Base-by-base conservation (phyloP, 2,113 vertebrate species). In the Orientallactaga bullata region DNA sequence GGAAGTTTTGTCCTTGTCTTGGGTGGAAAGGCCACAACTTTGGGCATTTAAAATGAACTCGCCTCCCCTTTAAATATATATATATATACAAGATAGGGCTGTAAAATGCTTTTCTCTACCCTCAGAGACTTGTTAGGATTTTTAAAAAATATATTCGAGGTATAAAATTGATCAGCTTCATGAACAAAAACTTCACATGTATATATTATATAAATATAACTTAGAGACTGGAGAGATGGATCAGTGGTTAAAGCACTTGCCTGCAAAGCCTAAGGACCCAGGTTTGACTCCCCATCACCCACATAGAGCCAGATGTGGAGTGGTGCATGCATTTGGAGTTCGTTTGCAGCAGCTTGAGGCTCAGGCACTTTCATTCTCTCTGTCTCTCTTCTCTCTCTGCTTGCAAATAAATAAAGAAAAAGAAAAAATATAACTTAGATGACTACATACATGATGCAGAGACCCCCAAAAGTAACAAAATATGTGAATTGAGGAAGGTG, bases 11-110 rank as follows among this genome's bases (percentile, higher is more conserved):
- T 76, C 89, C 92, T 96, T 95, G 92, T 96, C 94, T 84, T 74
- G 47, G 91, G 90, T 97, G 96, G 97, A 97, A 97, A 97, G 96
- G 96, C 88, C 91, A 97, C 84, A 92, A 94, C 93, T 96, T 97
- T 96, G 95, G 94, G 88, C 65, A 51, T n/a, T 89, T 71, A 51
- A 66, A 88, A 78, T 15, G 32, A 16, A 21, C 35, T 18, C 35
- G 37, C 32, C n/a, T n/a, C 30, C 9, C 30, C 28, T 47, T 79
- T 35, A 74, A 81, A 72, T 82, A 26, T 86, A 60, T 65, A 10
- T 65, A 10, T 23, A 72, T 65, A 16, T 2, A n/a, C 42, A 5
- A 83, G 23, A 81, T 76, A 7, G 73, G 42, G 35, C 23, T 61
- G 55, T 55, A 55, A 55, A 55, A 55, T 23, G 23, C 17, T n/a